Percentiles rank a stretch among this genome's conserved stretches.
Conservation (phyloP, 2,888 invertebrate genomes). For the Parthenolecanium corni region DNA sequence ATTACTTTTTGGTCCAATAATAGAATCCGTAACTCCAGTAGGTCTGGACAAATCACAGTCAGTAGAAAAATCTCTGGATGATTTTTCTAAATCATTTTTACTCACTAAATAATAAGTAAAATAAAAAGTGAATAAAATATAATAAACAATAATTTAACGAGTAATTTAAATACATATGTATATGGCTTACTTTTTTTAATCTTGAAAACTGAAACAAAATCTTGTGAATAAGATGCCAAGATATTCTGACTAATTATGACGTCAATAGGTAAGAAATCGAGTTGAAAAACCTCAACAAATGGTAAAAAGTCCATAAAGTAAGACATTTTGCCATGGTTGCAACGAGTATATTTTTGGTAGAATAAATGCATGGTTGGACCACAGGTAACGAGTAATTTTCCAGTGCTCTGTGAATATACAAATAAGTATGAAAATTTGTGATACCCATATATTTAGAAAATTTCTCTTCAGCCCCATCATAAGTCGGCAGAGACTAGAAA, state of each 20-base stretch:
- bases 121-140: too few species aligned
- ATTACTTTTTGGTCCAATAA: too few species aligned
- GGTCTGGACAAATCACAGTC: too few species aligned
- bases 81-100: too few species aligned
- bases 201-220: constrained; percentile 11
- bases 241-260: constrained; percentile 14
- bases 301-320: constrained; percentile 59
- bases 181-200: constrained; percentile 17
- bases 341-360: constrained; percentile 51
- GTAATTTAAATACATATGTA: neutral
- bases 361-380: constrained; percentile 45
- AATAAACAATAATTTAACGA: too few species aligned
- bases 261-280: constrained; percentile 43
- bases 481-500: neutral
- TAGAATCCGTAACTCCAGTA: too few species aligned
- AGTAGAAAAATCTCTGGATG: too few species aligned
- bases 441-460: neutral
- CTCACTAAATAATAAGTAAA: too few species aligned
- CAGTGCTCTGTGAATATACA: constrained; percentile 46
- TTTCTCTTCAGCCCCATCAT: neutral
- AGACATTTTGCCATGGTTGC: constrained; percentile 50
- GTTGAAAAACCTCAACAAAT: constrained; percentile 50
- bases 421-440: too few species aligned
- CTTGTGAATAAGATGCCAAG: constrained; percentile 3
- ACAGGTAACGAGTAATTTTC: constrained; percentile 41